These are phyloP conservation scores for Dicaeum eximium DNA, from an alignment of 2,113 vertebrate species.

Conservation along the genomic window DNA sequence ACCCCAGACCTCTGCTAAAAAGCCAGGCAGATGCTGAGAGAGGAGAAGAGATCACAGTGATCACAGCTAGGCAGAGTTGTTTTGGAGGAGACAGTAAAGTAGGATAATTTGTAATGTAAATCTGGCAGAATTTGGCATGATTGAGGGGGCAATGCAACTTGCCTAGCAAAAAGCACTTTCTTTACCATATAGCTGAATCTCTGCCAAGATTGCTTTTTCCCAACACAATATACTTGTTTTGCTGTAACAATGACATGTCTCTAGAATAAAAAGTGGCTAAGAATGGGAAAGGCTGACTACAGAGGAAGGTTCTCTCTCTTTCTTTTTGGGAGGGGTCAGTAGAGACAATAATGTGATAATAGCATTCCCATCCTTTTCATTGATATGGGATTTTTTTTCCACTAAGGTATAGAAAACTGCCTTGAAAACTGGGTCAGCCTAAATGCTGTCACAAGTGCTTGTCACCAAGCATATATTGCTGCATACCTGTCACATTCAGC, in stretches of 20 bases:
- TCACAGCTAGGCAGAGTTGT: background rate
- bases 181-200: background rate
- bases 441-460: constrained; percentile 20
- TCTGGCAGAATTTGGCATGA: background rate
- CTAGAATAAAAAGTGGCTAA: constrained; percentile 2
- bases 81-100: background rate
- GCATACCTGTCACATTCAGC: background rate
- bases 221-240: background rate
- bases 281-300: background rate
- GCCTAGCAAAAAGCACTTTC: background rate
- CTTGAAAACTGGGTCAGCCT: constrained; percentile 39
- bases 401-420: background rate
- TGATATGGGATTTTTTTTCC: background rate
- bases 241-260: background rate
- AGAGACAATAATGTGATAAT: background rate
- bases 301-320: background rate
- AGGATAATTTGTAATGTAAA: background rate
- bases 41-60: background rate
- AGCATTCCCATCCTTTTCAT: background rate
- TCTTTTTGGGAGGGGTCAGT: background rate
- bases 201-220: background rate
- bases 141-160: background rate
- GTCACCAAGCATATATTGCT: background rate
- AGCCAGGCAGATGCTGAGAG: background rate
- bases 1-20: background rate